Conservation (phyloP, 2,113 vertebrate species). For the Serilophus lunatus region DNA sequence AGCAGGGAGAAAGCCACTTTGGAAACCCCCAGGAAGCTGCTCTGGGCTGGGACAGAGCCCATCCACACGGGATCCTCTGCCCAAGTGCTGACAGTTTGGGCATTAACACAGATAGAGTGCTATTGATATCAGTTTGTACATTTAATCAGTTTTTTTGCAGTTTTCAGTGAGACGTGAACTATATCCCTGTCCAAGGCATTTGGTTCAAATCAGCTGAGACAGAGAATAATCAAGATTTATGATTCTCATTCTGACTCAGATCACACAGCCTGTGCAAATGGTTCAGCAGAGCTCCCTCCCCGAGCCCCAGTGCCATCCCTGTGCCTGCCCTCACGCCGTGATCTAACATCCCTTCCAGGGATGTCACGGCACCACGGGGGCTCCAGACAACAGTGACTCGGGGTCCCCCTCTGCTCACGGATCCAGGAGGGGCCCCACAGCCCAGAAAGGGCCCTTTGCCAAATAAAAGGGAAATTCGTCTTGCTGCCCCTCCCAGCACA, state of each 20-base stretch:
- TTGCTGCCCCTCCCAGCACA: not conserved
- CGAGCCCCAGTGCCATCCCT: constrained; percentile 9
- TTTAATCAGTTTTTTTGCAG: constrained; percentile 73
- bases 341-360: constrained; percentile 36
- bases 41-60: not conserved
- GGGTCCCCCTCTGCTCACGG: too few relatives aligned
- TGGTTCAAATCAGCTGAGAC: constrained; percentile 75
- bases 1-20: not conserved
- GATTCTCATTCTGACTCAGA: constrained; percentile 66
- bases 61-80: not conserved
- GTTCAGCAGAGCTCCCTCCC: constrained; percentile 26
- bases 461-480: not conserved
- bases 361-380: not conserved
- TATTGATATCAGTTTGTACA: constrained; percentile 76
- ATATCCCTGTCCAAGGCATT: constrained; percentile 66
- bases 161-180: constrained; percentile 73
- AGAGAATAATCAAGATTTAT: constrained; percentile 80
- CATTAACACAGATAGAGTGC: constrained; percentile 56
- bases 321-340: not conserved
- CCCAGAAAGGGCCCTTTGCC: not conserved
- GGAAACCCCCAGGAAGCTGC: not conserved
- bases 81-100: constrained; percentile 25
- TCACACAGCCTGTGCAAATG: constrained; percentile 38
- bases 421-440: not conserved
- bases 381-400: not conserved